These are phyloP conservation scores for Platanista minor DNA, from an alignment of 2,113 vertebrate species.

Conservation along the genomic window DNA sequence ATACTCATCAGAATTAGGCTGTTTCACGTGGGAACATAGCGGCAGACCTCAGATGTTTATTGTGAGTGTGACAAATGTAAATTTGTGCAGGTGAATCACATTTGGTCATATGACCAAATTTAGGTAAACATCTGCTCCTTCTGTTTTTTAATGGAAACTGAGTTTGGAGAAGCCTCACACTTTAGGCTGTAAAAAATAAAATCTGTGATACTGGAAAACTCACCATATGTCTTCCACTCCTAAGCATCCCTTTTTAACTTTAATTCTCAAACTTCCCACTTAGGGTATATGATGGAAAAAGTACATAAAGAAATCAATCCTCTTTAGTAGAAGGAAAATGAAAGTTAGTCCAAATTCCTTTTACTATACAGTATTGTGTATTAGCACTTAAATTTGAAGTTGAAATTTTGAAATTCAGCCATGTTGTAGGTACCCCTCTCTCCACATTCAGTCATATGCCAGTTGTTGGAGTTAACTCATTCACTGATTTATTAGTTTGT, in stretches of 20 bases:
- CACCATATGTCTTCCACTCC: not conserved
- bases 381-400: not conserved
- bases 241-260: not conserved
- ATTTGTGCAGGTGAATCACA: constrained; percentile 9
- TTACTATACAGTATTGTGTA: not conserved
- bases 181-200: not conserved
- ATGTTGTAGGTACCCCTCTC: not conserved
- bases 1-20: not conserved
- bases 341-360: not conserved
- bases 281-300: not conserved
- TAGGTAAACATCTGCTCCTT: constrained; percentile 45
- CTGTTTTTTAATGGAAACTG: not conserved
- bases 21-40: not conserved
- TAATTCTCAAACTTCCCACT: not conserved
- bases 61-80: not conserved
- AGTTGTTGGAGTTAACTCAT: not conserved
- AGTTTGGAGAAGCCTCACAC: not conserved
- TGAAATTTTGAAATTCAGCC: not conserved
- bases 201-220: not conserved
- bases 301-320: not conserved
- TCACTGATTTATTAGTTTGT: not conserved
- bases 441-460: not conserved
- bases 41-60: not conserved
- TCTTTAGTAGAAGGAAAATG: not conserved
- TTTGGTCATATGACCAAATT: not conserved